phyloP scores from a whole-genome alignment of 2,888 invertebrate species.

The Zygogramma bicolorata region DNA sequence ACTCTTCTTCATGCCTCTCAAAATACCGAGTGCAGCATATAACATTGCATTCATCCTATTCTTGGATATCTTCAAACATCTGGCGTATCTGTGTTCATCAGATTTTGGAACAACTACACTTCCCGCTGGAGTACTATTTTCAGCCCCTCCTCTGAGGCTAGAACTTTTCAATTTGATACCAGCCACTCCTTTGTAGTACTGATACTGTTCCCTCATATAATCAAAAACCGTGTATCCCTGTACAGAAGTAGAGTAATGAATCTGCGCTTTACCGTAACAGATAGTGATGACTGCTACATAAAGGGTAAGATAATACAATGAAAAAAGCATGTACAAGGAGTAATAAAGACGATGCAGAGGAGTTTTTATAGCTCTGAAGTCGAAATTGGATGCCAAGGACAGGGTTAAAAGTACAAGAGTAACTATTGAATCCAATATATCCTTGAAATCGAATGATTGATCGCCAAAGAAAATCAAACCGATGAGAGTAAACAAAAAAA shows the following conservation, averaged over 20 bases:
- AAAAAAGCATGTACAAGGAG: constrained; percentile 45
- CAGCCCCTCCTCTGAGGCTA: constrained; percentile 42
- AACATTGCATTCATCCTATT: constrained; percentile 49
- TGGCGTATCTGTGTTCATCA: constrained; percentile 49
- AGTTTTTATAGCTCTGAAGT: constrained; percentile 33
- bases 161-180: constrained; percentile 37
- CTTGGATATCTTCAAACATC: constrained; percentile 45
- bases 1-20: constrained; percentile 40
- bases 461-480: constrained; percentile 35
- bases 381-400: constrained; percentile 38
- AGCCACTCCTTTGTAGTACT: constrained; percentile 44
- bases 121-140: not conserved
- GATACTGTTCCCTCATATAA: constrained; percentile 47
- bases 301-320: constrained; percentile 42
- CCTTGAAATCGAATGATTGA: constrained; percentile 42
- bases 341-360: constrained; percentile 44
- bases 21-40: constrained; percentile 43
- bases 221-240: constrained; percentile 44
- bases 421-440: constrained; percentile 36
- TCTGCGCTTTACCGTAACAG: constrained; percentile 48
- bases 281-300: constrained; percentile 51
- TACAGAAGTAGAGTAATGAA: constrained; percentile 45
- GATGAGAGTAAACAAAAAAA: constrained; percentile 39
- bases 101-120: constrained; percentile 43
- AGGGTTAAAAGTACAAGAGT: constrained; percentile 47